Base-by-base conservation (phyloP, 2,888 invertebrate genomes). In the Xylocampa areola region DNA sequence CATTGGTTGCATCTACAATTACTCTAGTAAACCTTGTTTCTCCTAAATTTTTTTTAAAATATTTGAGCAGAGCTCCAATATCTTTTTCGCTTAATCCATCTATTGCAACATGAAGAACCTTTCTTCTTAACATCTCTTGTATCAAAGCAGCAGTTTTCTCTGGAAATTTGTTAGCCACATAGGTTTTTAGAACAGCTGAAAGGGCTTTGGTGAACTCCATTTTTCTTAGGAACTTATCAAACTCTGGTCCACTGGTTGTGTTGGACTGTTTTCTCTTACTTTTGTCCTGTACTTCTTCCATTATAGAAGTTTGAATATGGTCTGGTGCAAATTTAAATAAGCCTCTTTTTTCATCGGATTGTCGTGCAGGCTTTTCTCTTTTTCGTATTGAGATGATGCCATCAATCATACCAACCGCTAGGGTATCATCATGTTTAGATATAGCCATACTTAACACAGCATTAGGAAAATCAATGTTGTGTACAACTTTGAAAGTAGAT, bases 351-450 rank as follows among this genome's bases (percentile, higher is more conserved):
- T 89, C 86, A 65, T 86, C 86, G 51, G 85, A 85, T 41, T 79
- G 86, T 60, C 89, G 84, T 1, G 79, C 79, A 23, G 94, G 94
- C 61, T 96, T 95, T 79, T 97, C 97, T 83, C 97, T 94, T 82
- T 97, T 96, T 78, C 96, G 96, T 57, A 99, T 96, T 6, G 98
- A 98, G 66, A 99, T 95, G 36, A 98, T 94, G 36, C 99, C 99
- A 91, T 98, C 98, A 6, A 97, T 96, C 96, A 98, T 97, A 17
- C 99, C 99, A 19, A 97, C 98, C 5, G 97, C 98, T 63, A 99
- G 84, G 0, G 97, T 96, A 81, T 97, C 96, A 91, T 99, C 98
- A 82, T 95, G 94, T 68, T 95, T 94, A 1, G 96, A 95, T 50
- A 96, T 94, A 19, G 96, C 98, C 82, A 99, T 93, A 87, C 98